Conservation (phyloP, 2,113 vertebrate genomes). For the Oncorhynchus gorbuscha region DNA sequence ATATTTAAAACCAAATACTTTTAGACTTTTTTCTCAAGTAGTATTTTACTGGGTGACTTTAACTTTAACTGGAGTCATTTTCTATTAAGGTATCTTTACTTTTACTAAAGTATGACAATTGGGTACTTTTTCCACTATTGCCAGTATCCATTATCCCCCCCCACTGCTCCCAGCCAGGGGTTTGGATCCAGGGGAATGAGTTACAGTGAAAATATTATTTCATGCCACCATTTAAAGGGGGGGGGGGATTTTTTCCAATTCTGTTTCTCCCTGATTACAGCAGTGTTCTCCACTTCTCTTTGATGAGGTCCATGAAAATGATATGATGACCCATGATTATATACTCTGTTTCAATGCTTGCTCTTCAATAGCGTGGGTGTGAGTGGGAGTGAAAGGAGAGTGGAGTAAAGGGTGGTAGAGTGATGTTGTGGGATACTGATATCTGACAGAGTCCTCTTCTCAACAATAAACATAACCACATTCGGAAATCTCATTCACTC, state of each 20-base stretch:
- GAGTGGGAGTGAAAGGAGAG: slow-evolving; percentile 53
- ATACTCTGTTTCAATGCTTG: slow-evolving; percentile 27
- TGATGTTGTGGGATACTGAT: slow-evolving; percentile 15
- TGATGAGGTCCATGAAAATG: slow-evolving; percentile 46
- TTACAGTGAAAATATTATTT: slow-evolving; percentile 37
- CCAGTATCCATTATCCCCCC: slow-evolving; percentile 8
- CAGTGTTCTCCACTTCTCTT: slow-evolving; percentile 27
- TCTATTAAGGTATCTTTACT: too few species aligned
- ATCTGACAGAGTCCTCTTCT: slow-evolving; percentile 22
- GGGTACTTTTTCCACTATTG: too few species aligned
- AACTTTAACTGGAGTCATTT: too few species aligned
- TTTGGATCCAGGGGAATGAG: slow-evolving; percentile 61
- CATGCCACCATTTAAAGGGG: slow-evolving; percentile 49
- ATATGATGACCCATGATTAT: slow-evolving; percentile 43
- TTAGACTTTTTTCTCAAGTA: too few species aligned
- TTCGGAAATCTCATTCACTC: slow-evolving; percentile 17
- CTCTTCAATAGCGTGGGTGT: slow-evolving; percentile 49
- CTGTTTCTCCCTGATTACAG: slow-evolving; percentile 29
- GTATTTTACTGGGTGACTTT: too few species aligned
- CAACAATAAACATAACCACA: background rate
- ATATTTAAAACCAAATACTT: too few species aligned
- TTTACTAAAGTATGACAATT: too few species aligned
- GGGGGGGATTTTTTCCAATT: slow-evolving; percentile 22
- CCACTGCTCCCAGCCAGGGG: slow-evolving; percentile 47
- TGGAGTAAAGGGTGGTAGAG: slow-evolving; percentile 30